phyloP scores from a whole-genome alignment of 2,888 invertebrate species.

The Lissonota sp. region DNA sequence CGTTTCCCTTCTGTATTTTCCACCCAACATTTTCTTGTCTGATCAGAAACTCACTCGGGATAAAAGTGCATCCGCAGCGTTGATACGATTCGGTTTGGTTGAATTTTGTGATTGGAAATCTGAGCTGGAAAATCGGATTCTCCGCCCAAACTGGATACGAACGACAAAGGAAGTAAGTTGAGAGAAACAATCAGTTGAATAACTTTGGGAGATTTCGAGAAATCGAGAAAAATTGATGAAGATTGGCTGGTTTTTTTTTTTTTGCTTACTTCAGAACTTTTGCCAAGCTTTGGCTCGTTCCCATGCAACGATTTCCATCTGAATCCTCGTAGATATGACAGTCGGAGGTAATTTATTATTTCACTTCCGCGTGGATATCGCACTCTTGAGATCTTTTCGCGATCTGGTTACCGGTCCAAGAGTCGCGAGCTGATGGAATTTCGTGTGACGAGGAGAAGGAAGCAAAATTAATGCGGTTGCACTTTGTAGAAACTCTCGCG shows the following conservation, averaged over 20 bases:
- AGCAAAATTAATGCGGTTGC: background rate
- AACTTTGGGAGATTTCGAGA: conserved; percentile 2
- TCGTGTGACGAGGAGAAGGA: background rate
- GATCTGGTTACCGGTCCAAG: background rate
- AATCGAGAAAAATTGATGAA: conserved; percentile 5
- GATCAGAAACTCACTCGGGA: conserved; percentile 21
- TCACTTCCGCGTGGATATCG: conserved; percentile 25
- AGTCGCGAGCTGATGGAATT: background rate
- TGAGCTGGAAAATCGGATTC: conserved; percentile 36
- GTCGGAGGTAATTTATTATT: conserved; percentile 30
- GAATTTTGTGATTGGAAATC: conserved; percentile 40
- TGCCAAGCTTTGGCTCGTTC: conserved; percentile 17
- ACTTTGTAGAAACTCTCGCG: background rate
- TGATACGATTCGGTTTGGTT: conserved; percentile 47
- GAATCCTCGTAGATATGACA: conserved; percentile 6
- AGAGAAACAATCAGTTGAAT: conserved; percentile 7
- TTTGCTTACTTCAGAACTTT: conserved; percentile 3
- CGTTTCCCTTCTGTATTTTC: conserved; percentile 38
- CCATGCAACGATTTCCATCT: background rate
- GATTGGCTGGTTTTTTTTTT: conserved; percentile 6
- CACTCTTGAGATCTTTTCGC: conserved; percentile 21
- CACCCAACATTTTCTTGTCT: conserved; percentile 15
- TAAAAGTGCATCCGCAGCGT: conserved; percentile 51
- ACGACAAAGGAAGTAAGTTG: background rate
- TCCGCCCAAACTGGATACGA: conserved; percentile 15